Conservation (phyloP, 2,797 vertebrate species). For the Channallabes apus region DNA sequence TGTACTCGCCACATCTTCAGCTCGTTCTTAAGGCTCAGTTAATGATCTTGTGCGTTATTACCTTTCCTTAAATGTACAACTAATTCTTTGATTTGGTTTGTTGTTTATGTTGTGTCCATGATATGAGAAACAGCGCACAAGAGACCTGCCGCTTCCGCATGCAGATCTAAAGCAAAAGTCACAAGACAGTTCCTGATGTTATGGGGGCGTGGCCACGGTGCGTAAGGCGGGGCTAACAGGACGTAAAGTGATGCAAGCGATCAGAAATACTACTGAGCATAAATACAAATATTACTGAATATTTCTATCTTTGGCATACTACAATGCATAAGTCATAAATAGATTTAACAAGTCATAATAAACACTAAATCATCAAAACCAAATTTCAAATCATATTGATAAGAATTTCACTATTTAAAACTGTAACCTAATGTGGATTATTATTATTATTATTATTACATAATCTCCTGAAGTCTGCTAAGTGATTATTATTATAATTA, state of each 20-base stretch:
- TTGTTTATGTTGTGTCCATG: slow-evolving; percentile 5
- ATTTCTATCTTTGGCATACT: background rate
- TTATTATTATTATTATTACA: background rate
- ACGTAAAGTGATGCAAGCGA: slow-evolving; percentile 8
- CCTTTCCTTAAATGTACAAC: too few species aligned
- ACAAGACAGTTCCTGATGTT: slow-evolving; percentile 15
- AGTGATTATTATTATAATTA: background rate
- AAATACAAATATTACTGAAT: background rate
- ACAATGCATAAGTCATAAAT: background rate
- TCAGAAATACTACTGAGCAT: background rate
- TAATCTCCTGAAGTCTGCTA: too few species aligned
- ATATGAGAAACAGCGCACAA: too few species aligned
- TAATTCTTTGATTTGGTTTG: background rate
- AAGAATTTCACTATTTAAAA: background rate
- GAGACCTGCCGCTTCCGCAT: background rate
- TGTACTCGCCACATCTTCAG: slow-evolving; percentile 74
- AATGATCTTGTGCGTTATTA: background rate
- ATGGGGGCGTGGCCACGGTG: background rate
- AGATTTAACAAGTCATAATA: background rate
- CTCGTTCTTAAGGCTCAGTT: too few species aligned
- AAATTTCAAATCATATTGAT: background rate
- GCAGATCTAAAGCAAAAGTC: slow-evolving; percentile 1
- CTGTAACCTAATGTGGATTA: background rate
- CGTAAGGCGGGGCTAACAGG: background rate
- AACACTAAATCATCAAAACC: background rate